phyloP scores from a whole-genome alignment of 64 coral and sea anemone species.

The Montipora cactus region DNA sequence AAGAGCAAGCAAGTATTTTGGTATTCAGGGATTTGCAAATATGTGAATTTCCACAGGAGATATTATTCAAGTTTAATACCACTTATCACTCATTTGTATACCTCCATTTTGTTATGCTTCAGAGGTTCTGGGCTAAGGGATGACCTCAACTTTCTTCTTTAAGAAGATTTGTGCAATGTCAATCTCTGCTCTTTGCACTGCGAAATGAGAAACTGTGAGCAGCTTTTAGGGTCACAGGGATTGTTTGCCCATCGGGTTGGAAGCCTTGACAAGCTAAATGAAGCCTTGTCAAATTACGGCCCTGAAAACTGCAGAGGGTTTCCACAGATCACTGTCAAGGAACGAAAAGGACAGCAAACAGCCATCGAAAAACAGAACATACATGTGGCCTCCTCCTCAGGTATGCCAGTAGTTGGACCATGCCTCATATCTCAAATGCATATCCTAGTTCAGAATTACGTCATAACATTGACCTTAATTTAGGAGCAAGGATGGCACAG shows the following conservation, averaged over 20 bases:
- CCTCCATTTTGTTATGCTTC: background rate
- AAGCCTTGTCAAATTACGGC: slow-evolving; percentile 48
- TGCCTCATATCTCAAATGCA: too few species aligned
- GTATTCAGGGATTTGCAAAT: too few species aligned
- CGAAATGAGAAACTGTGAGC: slow-evolving; percentile 51
- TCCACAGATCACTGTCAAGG: slow-evolving; percentile 20
- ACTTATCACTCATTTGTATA: background rate
- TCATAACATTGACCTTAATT: background rate
- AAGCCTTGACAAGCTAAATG: slow-evolving; percentile 30
- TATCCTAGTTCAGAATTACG: background rate
- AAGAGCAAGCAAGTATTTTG: too few species aligned
- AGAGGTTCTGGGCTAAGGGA: slow-evolving; percentile 20
- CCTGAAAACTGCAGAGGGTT: slow-evolving; percentile 53
- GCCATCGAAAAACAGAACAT: slow-evolving; percentile 47
- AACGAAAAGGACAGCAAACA: slow-evolving; percentile 57
- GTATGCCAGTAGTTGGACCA: background rate
- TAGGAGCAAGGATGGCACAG: too few species aligned
- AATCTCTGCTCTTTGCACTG: slow-evolving; percentile 68
- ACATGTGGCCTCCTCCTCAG: slow-evolving; percentile 62
- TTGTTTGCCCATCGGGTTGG: slow-evolving; percentile 53
- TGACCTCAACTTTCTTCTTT: slow-evolving; percentile 49
- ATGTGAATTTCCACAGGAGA: background rate
- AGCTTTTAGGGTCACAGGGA: slow-evolving; percentile 43
- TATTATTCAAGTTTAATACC: background rate
- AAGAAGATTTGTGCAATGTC: slow-evolving; percentile 54